Evolutionary conservation across 2,888 invertebrate species (phyloP).

Genomic region (Meloe dianella): DNA sequence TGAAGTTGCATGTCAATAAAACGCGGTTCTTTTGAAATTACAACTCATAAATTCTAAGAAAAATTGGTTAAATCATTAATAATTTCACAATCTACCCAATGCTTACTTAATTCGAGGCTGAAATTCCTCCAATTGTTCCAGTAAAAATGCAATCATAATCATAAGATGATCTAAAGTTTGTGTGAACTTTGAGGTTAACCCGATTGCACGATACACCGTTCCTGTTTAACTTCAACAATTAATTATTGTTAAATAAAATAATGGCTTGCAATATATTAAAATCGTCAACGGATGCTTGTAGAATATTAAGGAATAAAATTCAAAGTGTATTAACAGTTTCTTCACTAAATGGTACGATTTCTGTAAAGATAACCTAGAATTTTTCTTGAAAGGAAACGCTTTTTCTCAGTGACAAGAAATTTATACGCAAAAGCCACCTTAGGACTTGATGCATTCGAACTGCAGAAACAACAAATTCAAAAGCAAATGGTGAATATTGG

Average conservation of each 20-base stretch:
- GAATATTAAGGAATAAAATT: constrained; percentile 3
- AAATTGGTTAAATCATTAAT: not conserved
- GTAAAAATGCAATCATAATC: not conserved
- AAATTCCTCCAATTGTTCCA: not conserved
- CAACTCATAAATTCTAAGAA: not conserved
- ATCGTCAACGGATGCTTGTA: not conserved
- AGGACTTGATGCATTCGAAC: constrained; percentile 68
- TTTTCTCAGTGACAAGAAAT: constrained; percentile 49
- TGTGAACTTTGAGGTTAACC: not conserved
- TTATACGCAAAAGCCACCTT: constrained; percentile 67
- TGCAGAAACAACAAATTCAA: constrained; percentile 62
- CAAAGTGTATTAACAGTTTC: not conserved
- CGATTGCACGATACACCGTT: not conserved
- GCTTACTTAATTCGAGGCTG: not conserved
- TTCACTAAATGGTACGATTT: not conserved
- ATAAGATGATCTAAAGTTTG: not conserved
- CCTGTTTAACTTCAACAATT: not conserved
- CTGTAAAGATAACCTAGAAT: not conserved
- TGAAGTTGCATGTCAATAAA: not conserved
- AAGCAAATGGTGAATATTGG: constrained; percentile 68
- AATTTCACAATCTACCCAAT: not conserved
- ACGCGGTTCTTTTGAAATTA: not conserved
- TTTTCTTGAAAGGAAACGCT: not conserved
- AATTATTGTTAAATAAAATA: not conserved
- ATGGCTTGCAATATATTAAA: constrained; percentile 13